These are phyloP conservation scores for Nyctibius bracteatus DNA, from an alignment of 2,113 vertebrate species.

Conservation along the genomic window DNA sequence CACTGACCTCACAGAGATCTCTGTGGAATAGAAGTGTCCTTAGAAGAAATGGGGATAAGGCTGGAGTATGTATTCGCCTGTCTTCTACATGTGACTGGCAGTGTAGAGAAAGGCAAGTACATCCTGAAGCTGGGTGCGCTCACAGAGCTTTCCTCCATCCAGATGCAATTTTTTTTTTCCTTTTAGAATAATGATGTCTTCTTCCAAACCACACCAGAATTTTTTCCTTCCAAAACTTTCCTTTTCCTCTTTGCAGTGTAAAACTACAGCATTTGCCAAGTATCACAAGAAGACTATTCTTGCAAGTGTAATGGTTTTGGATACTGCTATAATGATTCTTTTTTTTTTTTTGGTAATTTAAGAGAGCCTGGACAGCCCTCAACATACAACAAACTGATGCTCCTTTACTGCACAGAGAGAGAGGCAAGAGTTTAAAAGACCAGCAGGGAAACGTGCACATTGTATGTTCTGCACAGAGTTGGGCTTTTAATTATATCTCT, in stretches of 20 bases:
- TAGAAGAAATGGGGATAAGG: not conserved
- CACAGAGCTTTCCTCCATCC: not conserved
- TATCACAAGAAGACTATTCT: not conserved
- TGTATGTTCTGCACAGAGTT: not conserved
- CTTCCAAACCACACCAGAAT: not conserved
- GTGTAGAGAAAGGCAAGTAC: not conserved
- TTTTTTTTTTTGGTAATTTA: not conserved
- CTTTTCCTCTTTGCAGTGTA: not conserved
- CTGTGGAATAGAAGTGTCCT: not conserved
- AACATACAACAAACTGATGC: not conserved
- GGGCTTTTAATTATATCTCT: not conserved
- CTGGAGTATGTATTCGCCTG: not conserved
- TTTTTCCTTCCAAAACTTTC: not conserved
- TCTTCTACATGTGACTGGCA: not conserved
- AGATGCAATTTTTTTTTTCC: not conserved
- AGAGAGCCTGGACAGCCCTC: not conserved
- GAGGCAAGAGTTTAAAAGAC: not conserved
- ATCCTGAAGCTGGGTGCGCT: not conserved
- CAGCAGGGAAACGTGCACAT: not conserved
- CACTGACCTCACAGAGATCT: not conserved
- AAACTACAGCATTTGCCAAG: not conserved
- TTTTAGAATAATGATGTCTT: not conserved
- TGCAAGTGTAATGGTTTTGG: not conserved
- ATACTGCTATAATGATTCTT: not conserved
- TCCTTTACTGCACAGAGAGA: not conserved